Conservation (phyloP, 2,888 invertebrate genomes). For the Caenorhabditis parvicauda region DNA sequence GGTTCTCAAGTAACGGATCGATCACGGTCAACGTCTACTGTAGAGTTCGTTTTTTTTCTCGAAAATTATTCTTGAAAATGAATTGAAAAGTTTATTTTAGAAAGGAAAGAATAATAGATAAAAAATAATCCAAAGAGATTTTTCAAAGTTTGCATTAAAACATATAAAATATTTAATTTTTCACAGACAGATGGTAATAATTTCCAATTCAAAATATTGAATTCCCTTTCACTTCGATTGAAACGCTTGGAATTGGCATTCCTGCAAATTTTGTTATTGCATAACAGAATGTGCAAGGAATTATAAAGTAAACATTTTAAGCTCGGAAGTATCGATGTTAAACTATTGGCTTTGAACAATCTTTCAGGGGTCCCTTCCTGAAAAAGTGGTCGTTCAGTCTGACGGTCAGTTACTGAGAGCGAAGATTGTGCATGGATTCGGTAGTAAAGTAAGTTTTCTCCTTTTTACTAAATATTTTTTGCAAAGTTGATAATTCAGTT, state of each 20-base stretch:
- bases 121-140: neutral
- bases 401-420: conserved; percentile 73
- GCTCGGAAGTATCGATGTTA: neutral
- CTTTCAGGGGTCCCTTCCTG: conserved; percentile 77
- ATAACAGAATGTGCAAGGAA: no score
- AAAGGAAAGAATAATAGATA: no score
- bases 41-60: conserved; percentile 17
- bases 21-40: conserved; percentile 59
- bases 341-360: no score
- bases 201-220: no score
- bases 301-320: no score
- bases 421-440: conserved; percentile 50
- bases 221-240: no score
- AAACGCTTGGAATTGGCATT: no score
- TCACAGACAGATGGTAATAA: no score
- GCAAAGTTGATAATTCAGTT: neutral
- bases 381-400: conserved; percentile 74
- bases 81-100: neutral
- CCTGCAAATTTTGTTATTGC: no score
- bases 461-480: no score
- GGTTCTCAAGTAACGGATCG: conserved; percentile 52
- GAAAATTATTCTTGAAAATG: neutral
- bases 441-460: conserved; percentile 14
- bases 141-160: no score
- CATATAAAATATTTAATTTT: neutral